These are phyloP conservation scores for Bagarius yarrelli DNA, from an alignment of 2,113 vertebrate genomes.

Conservation along the genomic window DNA sequence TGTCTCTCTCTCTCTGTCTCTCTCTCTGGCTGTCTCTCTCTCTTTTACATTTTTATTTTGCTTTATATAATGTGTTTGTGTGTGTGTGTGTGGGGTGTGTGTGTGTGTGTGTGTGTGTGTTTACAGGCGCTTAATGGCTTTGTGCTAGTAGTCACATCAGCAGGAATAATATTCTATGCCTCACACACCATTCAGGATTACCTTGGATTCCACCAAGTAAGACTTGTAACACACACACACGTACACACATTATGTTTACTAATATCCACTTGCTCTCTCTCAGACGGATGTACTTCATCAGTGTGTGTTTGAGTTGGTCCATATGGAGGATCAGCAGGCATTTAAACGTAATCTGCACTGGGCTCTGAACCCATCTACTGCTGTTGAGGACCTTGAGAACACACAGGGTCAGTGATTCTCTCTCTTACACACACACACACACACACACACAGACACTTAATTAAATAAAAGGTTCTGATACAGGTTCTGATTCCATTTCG, in stretches of 20 bases:
- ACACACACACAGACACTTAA: background rate
- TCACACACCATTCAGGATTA: constrained; percentile 72
- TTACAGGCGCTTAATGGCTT: constrained; percentile 70
- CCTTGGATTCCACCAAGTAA: constrained; percentile 71
- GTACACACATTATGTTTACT: background rate
- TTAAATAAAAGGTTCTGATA: constrained; percentile 48
- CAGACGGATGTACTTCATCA: constrained; percentile 83
- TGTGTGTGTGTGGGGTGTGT: too few species aligned
- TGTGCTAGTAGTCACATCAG: constrained; percentile 68
- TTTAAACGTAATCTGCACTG: constrained; percentile 78
- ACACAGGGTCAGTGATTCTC: constrained; percentile 57
- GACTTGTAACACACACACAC: background rate
- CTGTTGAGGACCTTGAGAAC: constrained; percentile 50
- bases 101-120: constrained; percentile 19
- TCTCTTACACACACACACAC: background rate
- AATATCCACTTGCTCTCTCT: background rate
- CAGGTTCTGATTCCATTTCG: constrained; percentile 48
- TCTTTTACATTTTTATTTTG: too few species aligned
- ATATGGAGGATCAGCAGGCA: constrained; percentile 77
- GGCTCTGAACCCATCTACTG: constrained; percentile 63
- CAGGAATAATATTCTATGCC: constrained; percentile 71
- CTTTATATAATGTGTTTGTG: too few species aligned
- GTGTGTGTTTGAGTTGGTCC: constrained; percentile 79
- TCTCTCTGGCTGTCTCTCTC: too few species aligned
- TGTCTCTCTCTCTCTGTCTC: too few species aligned